Conservation (phyloP, 2,113 vertebrate genomes). For the Amphiprion ocellaris region DNA sequence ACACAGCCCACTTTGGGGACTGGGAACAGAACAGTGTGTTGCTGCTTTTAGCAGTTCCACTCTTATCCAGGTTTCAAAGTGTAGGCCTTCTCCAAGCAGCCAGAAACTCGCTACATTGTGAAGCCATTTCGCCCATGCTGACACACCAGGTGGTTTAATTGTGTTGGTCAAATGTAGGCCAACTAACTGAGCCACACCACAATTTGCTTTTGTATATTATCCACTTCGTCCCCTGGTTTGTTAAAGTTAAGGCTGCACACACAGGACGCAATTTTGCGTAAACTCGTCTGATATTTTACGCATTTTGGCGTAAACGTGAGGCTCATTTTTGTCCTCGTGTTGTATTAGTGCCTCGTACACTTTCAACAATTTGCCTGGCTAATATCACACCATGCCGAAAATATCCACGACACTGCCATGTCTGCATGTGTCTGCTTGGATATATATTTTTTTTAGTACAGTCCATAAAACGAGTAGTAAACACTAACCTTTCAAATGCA, state of each 20-base stretch:
- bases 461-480: not conserved
- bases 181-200: constrained; percentile 50
- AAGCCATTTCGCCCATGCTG: constrained; percentile 72
- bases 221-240: not conserved
- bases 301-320: constrained; percentile 12
- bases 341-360: constrained; percentile 22
- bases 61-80: constrained; percentile 20
- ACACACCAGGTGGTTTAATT: constrained; percentile 83
- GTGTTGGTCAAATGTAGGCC: constrained; percentile 79
- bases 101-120: constrained; percentile 61
- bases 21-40: constrained; percentile 20
- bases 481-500: not conserved
- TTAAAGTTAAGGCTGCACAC: not conserved
- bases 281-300: not conserved
- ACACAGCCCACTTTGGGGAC: constrained; percentile 42
- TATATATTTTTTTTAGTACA: not conserved
- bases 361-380: constrained; percentile 4
- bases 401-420: constrained; percentile 1
- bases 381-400: constrained; percentile 13
- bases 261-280: not conserved
- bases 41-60: constrained; percentile 20
- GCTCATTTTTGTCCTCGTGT: constrained; percentile 33
- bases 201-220: constrained; percentile 22
- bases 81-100: constrained; percentile 34
- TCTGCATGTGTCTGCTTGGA: not conserved